phyloP scores from a whole-genome alignment of 2,113 vertebrate species.

The Megaceryle maxima region DNA sequence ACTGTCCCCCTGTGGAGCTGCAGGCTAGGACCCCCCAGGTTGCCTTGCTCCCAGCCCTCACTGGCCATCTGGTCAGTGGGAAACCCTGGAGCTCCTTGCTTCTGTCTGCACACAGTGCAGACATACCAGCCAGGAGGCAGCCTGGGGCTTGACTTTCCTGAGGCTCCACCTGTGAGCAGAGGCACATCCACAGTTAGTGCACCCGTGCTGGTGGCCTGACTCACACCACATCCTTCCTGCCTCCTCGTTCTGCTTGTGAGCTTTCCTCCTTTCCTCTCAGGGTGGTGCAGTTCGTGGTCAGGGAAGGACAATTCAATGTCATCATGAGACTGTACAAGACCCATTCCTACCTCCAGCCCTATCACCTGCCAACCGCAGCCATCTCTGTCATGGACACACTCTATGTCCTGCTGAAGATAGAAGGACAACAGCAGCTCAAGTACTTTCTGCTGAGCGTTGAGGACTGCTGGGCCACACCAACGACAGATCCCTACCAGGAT shows the following conservation, averaged over 20 bases:
- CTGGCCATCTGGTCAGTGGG: background rate
- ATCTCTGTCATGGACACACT: background rate
- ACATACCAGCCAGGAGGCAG: background rate
- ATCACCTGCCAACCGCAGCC: background rate
- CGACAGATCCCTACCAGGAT: background rate
- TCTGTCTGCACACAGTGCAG: accelerated
- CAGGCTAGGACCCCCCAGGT: background rate
- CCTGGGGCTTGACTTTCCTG: accelerated
- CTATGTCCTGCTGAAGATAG: constrained; percentile 59
- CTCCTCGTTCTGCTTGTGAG: background rate
- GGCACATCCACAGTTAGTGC: background rate
- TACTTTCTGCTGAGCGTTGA: constrained; percentile 57
- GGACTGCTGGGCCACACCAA: constrained; percentile 68
- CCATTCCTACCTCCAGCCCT: constrained; percentile 27
- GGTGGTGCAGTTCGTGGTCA: constrained; percentile 45
- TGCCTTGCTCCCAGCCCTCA: background rate
- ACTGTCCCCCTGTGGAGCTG: background rate
- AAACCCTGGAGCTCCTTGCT: background rate
- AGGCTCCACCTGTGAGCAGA: background rate
- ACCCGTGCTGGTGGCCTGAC: background rate
- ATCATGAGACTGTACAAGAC: constrained; percentile 61
- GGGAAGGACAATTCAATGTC: constrained; percentile 63
- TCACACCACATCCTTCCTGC: background rate
- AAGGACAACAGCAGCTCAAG: constrained; percentile 46
- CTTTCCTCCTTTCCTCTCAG: background rate